These are phyloP conservation scores for Bambusicola thoracicus DNA, from an alignment of 2,113 vertebrate genomes.

Conservation along the genomic window DNA sequence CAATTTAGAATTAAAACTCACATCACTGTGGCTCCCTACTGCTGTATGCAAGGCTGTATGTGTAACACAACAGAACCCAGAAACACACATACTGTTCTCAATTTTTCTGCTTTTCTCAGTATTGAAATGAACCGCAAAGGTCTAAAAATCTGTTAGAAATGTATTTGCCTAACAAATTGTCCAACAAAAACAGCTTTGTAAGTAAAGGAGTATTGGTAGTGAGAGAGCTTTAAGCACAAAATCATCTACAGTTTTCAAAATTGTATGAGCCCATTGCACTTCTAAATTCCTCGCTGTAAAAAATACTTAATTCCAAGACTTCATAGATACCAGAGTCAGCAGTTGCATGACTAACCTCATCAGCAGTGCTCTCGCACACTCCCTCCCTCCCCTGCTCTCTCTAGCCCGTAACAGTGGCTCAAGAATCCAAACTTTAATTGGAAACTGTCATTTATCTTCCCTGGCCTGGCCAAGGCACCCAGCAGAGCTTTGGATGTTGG, in stretches of 20 bases:
- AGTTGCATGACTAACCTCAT: conserved; percentile 27
- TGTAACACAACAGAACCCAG: background rate
- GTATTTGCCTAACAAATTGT: background rate
- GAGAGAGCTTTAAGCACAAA: background rate
- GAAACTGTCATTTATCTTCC: conserved; percentile 15
- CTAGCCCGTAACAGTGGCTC: background rate
- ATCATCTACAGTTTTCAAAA: background rate
- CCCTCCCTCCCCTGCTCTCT: background rate
- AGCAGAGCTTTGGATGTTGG: background rate
- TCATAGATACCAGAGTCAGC: background rate
- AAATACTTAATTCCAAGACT: background rate
- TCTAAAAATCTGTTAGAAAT: background rate
- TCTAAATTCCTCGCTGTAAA: background rate
- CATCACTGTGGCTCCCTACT: too few species aligned
- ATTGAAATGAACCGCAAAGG: background rate
- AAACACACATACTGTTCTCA: background rate
- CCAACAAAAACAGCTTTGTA: background rate
- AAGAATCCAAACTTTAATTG: conserved; percentile 37
- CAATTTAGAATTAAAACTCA: background rate
- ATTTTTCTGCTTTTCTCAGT: background rate
- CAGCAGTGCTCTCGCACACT: background rate
- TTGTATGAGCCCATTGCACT: background rate
- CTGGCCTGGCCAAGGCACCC: background rate
- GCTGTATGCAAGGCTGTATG: background rate
- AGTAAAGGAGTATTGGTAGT: background rate